Percentiles rank a stretch among this genome's conserved stretches.
These are phyloP conservation scores for Pseudomugil tenellus DNA, from an alignment of 2,797 vertebrate genomes.

Conservation along the genomic window DNA sequence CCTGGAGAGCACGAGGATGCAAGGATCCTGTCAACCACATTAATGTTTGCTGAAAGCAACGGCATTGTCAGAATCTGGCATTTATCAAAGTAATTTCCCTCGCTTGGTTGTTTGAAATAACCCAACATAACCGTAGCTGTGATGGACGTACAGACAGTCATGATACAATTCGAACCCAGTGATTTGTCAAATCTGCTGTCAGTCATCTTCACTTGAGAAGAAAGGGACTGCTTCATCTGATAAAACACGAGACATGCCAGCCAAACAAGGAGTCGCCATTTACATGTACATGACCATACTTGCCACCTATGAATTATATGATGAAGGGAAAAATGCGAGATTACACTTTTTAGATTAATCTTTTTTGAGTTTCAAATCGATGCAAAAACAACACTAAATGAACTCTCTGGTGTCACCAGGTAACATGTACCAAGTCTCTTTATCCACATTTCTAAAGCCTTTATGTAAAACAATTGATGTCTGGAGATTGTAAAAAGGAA, in stretches of 20 bases:
- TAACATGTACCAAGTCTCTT: not conserved
- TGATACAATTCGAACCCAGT: not conserved
- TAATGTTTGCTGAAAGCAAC: not conserved
- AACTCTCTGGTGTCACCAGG: not conserved
- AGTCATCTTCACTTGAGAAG: not conserved
- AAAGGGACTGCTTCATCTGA: not conserved
- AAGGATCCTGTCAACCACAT: conserved; percentile 4
- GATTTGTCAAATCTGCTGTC: not conserved
- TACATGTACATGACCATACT: not conserved
- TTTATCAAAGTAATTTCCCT: not conserved
- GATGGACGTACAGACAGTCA: not conserved
- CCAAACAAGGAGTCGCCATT: not conserved
- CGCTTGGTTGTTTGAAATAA: not conserved
- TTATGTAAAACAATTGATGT: not conserved
- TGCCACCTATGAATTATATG: not conserved
- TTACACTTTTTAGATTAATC: not conserved
- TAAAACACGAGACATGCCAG: not conserved
- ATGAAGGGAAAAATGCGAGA: not conserved
- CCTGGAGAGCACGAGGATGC: not conserved
- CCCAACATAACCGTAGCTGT: not conserved
- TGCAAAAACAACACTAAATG: not conserved
- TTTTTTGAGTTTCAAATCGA: not conserved
- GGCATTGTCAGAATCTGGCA: conserved; percentile 1
- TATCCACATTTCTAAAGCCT: not conserved
- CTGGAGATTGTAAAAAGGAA: not conserved